A percentile compares a stretch with the other conserved stretches of the same genome.
Evolutionary conservation across 2,113 vertebrate genomes (phyloP).

Genomic region (Corythaeola cristata): DNA sequence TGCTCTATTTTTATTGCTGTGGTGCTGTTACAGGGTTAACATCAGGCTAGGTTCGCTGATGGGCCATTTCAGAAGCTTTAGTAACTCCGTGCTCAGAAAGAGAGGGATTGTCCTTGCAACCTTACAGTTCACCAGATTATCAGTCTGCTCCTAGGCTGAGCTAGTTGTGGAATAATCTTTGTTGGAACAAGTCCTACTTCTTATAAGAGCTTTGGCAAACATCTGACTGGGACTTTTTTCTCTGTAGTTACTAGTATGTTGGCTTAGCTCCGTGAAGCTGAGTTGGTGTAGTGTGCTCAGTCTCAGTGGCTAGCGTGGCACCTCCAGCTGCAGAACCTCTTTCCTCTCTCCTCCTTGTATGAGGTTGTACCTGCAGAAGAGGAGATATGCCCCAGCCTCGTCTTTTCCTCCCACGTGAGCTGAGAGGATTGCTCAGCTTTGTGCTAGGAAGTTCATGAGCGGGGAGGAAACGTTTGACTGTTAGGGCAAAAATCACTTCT

Average conservation of each 20-base stretch:
- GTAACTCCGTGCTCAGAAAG: background rate
- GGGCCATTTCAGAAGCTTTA: background rate
- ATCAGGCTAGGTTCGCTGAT: background rate
- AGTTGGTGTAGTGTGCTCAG: background rate
- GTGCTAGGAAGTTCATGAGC: background rate
- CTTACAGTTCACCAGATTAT: background rate
- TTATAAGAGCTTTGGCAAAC: constrained; percentile 14
- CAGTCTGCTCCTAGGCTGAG: background rate
- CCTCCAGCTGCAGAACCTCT: background rate
- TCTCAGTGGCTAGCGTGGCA: background rate
- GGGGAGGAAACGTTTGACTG: background rate
- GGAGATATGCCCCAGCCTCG: background rate
- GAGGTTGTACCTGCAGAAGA: background rate
- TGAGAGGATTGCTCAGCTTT: background rate
- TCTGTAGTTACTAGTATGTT: background rate
- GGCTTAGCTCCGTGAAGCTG: background rate
- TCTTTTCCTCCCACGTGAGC: background rate
- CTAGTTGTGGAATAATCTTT: background rate
- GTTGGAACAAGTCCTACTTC: background rate
- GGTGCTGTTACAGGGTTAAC: background rate
- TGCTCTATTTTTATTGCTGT: background rate
- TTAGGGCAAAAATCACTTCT: background rate
- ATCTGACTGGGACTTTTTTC: background rate
- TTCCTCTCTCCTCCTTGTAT: background rate
- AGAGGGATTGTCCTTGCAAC: background rate